A percentile compares a stretch with the other conserved stretches of the same genome.
Conservation (phyloP, 2,797 vertebrate genomes). For the Aldrovandia affinis region DNA sequence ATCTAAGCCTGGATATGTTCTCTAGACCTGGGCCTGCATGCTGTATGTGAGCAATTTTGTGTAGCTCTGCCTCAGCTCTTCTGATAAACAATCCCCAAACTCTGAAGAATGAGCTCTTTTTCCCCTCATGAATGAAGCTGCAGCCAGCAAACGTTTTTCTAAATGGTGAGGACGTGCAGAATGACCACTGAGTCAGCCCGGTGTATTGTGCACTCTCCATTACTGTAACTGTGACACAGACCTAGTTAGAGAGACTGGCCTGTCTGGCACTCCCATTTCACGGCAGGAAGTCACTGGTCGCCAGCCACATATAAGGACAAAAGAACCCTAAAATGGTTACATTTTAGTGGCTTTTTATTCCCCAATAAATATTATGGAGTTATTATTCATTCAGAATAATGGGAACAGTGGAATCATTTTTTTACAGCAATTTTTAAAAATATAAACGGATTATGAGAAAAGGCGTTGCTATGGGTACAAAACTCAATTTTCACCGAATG, state of each 20-base stretch:
- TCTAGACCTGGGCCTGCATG: no score
- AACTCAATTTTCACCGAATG: slow-evolving; percentile 39
- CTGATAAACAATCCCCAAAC: no score
- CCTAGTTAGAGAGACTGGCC: slow-evolving; percentile 46
- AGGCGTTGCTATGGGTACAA: neutral
- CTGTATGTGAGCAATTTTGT: no score
- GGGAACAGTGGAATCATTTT: no score
- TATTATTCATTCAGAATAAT: no score
- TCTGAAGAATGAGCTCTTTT: no score
- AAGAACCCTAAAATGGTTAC: no score
- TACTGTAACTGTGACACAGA: slow-evolving; percentile 46
- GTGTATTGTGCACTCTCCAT: slow-evolving; percentile 48
- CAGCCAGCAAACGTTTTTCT: slow-evolving; percentile 38
- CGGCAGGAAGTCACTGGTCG: slow-evolving; percentile 37
- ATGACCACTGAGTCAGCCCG: slow-evolving; percentile 43
- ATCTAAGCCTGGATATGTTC: no score
- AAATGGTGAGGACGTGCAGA: slow-evolving; percentile 46
- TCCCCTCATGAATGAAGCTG: slow-evolving; percentile 36
- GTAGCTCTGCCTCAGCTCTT: no score
- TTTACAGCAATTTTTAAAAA: neutral
- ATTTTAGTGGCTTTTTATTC: no score
- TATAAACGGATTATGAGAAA: neutral
- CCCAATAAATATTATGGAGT: no score
- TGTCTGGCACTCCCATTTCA: slow-evolving; percentile 44
- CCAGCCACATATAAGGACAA: no score